These are phyloP conservation scores for Rapana venosa DNA, from an alignment of 2,888 invertebrate species.

Conservation along the genomic window DNA sequence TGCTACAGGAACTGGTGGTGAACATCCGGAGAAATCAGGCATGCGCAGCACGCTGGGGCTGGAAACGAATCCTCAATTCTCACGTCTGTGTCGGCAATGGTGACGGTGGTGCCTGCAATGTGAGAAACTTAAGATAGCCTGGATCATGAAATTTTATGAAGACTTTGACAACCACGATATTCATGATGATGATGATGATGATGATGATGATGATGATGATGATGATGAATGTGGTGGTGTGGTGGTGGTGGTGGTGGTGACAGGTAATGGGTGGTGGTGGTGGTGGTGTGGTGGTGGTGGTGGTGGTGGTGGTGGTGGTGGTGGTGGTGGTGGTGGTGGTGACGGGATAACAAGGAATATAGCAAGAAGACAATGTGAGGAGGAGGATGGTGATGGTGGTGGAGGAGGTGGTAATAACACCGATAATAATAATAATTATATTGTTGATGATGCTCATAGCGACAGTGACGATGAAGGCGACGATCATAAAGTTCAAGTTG, in stretches of 20 bases:
- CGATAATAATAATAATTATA: background rate
- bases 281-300: background rate
- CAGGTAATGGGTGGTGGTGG: too few relatives aligned
- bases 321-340: too few relatives aligned
- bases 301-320: too few relatives aligned
- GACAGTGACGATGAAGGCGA: background rate
- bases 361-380: background rate
- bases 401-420: background rate
- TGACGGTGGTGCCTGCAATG: slow-evolving; percentile 60
- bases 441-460: background rate
- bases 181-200: background rate
- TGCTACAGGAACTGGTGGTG: slow-evolving; percentile 59
- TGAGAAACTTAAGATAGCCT: slow-evolving; percentile 42
- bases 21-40: slow-evolving; percentile 55
- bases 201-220: slow-evolving; percentile 6
- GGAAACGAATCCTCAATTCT: slow-evolving; percentile 61
- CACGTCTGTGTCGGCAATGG: slow-evolving; percentile 63
- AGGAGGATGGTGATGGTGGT: background rate
- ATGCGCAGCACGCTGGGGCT: slow-evolving; percentile 61
- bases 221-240: background rate
- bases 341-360: too few relatives aligned
- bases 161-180: background rate
- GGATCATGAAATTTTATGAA: too few relatives aligned
- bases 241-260: background rate
- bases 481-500: background rate